Evolutionary conservation across 2,113 vertebrate species (phyloP).

Genomic region (Toxotes chatareus): DNA sequence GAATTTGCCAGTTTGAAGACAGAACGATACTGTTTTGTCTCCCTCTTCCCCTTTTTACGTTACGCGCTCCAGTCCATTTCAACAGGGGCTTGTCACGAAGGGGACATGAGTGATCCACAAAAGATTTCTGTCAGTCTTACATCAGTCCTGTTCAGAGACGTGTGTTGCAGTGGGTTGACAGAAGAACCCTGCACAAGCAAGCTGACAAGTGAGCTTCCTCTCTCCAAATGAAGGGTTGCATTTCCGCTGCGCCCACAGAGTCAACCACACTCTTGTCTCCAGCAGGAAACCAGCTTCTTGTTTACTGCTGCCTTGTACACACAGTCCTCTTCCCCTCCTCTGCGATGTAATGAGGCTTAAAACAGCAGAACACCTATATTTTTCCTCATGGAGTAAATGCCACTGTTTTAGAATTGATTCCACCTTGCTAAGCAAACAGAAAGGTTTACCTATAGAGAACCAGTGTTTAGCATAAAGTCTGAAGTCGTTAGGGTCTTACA

Average conservation of each 20-base stretch:
- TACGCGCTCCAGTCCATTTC: not conserved
- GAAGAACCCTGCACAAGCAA: slow-evolving; percentile 44
- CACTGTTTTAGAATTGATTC: not conserved
- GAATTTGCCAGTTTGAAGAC: not conserved
- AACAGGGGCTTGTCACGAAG: not conserved
- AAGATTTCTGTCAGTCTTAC: not conserved
- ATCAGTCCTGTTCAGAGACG: slow-evolving; percentile 25
- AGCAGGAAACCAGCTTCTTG: slow-evolving; percentile 77
- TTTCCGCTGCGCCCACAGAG: slow-evolving; percentile 61
- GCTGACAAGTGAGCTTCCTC: slow-evolving; percentile 61
- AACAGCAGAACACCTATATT: not conserved
- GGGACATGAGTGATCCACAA: not conserved
- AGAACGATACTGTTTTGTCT: slow-evolving; percentile 44
- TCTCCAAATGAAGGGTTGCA: slow-evolving; percentile 58
- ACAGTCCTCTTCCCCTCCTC: slow-evolving; percentile 1
- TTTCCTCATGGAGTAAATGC: not conserved
- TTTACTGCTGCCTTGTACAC: slow-evolving; percentile 52
- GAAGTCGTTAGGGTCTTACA: not conserved
- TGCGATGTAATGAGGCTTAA: not conserved
- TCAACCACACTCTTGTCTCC: slow-evolving; percentile 61
- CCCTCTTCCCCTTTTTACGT: slow-evolving; percentile 14
- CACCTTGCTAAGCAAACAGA: not conserved
- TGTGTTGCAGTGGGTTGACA: not conserved
- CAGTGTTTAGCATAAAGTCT: not conserved
- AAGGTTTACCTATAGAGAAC: too few species aligned